phyloP scores from a whole-genome alignment of 2,888 invertebrate genomes.

The Chirona hameri region DNA sequence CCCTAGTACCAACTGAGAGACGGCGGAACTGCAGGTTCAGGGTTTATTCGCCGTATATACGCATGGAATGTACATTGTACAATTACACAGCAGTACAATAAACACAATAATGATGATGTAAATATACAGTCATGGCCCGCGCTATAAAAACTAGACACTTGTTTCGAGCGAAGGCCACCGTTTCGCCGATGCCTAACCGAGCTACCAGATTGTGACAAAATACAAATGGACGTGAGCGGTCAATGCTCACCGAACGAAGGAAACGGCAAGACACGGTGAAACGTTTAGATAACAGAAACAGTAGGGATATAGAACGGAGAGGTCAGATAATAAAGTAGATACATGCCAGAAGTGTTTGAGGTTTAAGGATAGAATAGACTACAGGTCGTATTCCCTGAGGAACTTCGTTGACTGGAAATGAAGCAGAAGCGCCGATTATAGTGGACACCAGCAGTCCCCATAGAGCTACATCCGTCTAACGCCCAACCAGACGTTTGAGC shows the following conservation, averaged over 20 bases:
- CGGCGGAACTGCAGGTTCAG: background rate
- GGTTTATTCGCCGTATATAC: background rate
- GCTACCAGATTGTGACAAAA: background rate
- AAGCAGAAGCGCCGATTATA: background rate
- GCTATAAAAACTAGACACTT: background rate
- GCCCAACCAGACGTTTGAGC: background rate
- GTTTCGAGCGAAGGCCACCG: constrained; percentile 8
- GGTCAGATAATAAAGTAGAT: background rate
- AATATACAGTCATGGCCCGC: background rate
- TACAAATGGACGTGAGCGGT: background rate
- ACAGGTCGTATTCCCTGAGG: background rate
- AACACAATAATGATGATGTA: constrained; percentile 2
- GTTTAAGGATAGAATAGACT: background rate
- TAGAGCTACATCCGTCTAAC: background rate
- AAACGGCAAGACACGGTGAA: background rate
- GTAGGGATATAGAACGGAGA: background rate
- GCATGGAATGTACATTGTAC: constrained; percentile 10
- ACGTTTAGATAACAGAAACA: background rate
- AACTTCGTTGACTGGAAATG: background rate
- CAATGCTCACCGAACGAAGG: background rate
- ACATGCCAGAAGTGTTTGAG: background rate
- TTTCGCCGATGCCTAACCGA: background rate
- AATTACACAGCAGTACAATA: constrained; percentile 6
- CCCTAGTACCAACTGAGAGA: too few relatives aligned
- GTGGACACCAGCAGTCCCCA: background rate